These are phyloP conservation scores for Callorhinus ursinus DNA, from an alignment of 2,113 vertebrate genomes.

Conservation along the genomic window DNA sequence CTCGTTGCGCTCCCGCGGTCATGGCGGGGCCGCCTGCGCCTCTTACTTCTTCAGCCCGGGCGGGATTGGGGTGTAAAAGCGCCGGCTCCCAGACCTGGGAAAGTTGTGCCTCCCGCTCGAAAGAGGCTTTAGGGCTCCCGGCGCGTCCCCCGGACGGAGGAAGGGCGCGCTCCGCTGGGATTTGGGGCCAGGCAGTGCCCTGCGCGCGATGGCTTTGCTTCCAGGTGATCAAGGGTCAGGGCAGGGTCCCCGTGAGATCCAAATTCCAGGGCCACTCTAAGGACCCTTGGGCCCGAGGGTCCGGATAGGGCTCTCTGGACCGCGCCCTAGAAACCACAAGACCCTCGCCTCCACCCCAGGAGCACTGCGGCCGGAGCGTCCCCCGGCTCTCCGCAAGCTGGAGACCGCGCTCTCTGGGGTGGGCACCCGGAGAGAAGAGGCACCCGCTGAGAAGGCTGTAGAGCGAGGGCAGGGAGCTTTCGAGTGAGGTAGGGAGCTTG, in stretches of 20 bases:
- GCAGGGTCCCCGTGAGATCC: background rate
- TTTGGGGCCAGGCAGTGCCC: no score
- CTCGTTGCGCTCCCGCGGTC: background rate
- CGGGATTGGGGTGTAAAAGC: background rate
- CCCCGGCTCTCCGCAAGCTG: background rate
- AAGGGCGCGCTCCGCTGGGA: background rate
- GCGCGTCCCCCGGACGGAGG: background rate
- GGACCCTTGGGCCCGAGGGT: background rate
- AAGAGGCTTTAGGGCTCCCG: background rate
- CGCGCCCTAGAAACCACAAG: background rate
- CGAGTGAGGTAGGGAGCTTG: background rate
- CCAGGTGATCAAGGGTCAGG: background rate
- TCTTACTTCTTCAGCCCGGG: background rate
- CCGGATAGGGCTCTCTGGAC: background rate
- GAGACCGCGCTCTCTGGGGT: background rate
- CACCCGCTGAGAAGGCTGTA: background rate
- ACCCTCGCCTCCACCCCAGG: background rate
- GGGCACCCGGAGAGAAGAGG: background rate
- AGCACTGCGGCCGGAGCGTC: background rate
- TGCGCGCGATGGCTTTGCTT: background rate
- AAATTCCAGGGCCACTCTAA: background rate
- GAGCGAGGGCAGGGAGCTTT: background rate
- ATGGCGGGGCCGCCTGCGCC: background rate
- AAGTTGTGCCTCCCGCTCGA: slow-evolving; percentile 49
- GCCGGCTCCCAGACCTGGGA: background rate